Conservation (phyloP, 2,888 invertebrate genomes). For the Caenorhabditis sinica region DNA sequence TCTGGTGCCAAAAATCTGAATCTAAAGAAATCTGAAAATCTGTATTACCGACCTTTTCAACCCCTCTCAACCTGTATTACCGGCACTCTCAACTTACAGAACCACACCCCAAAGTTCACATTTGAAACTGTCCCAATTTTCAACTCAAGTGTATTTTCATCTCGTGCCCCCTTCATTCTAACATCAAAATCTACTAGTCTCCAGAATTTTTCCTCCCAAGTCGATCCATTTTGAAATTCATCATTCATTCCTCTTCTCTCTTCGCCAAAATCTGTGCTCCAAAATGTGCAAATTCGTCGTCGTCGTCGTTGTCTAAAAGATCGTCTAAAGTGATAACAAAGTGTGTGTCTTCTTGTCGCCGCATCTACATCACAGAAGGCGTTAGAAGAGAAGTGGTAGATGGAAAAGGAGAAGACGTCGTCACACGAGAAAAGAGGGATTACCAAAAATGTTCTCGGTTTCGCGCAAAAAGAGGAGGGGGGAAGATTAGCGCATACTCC, state of each 20-base stretch:
- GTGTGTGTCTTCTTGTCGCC: conserved; percentile 59
- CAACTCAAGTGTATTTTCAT: not conserved
- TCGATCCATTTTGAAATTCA: conserved; percentile 24
- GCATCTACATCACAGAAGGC: conserved; percentile 53
- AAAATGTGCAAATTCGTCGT: conserved; percentile 60
- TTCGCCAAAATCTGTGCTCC: conserved; percentile 27
- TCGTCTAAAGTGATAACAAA: conserved; percentile 58
- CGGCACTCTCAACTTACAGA: too few species aligned
- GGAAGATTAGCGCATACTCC: conserved; percentile 15
- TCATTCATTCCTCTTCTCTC: conserved; percentile 13
- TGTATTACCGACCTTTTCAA: too few species aligned
- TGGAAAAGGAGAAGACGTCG: conserved; percentile 27
- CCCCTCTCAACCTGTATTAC: too few species aligned
- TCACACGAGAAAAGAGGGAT: conserved; percentile 24
- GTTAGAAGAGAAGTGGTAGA: conserved; percentile 5
- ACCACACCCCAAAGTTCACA: too few species aligned
- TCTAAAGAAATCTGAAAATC: too few species aligned
- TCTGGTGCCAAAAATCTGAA: too few species aligned
- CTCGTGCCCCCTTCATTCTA: not conserved
- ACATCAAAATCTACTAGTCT: too few species aligned
- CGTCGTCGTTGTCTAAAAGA: conserved; percentile 45
- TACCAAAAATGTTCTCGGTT: conserved; percentile 35
- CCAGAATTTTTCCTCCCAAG: not conserved
- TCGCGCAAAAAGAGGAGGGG: conserved; percentile 21
- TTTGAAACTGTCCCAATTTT: too few species aligned